Evolutionary conservation across 2,888 invertebrate species (phyloP).

Genomic region (Dascillus cervinus): DNA sequence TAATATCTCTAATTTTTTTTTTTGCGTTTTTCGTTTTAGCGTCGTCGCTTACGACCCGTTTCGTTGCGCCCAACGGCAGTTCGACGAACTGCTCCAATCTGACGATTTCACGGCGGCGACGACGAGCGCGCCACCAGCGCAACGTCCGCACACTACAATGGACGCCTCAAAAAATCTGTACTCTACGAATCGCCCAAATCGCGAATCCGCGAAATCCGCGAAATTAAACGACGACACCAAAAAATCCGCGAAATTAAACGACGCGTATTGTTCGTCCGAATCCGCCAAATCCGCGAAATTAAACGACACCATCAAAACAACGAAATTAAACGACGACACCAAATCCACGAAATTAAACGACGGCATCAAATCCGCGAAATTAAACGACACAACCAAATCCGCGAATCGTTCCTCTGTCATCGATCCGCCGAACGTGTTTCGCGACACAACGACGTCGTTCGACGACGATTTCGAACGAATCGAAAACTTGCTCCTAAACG

Average conservation of each 20-base stretch:
- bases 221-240: conserved; percentile 8
- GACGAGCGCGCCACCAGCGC: conserved; percentile 18
- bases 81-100: conserved; percentile 70
- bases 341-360: conserved; percentile 34
- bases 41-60: conserved; percentile 72
- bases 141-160: conserved; percentile 41
- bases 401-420: conserved; percentile 36
- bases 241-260: conserved; percentile 13
- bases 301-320: conserved; percentile 5
- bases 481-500: conserved; percentile 36
- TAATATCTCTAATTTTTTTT: too few relatives aligned
- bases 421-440: conserved; percentile 41
- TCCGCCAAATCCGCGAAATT: conserved; percentile 12
- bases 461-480: conserved; percentile 36
- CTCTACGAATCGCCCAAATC: conserved; percentile 9
- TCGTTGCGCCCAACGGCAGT: conserved; percentile 70
- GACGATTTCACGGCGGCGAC: conserved; percentile 45
- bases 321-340: conserved; percentile 35
- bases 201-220: conserved; percentile 10
- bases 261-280: too few relatives aligned
- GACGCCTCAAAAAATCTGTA: conserved; percentile 17
- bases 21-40: too few relatives aligned
- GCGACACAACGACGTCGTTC: conserved; percentile 31
- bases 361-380: conserved; percentile 8
- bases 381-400: conserved; percentile 5